Percentiles rank a stretch among this genome's conserved stretches.
Conservation (phyloP, 2,888 invertebrate genomes). For the Drosophila koepferae region DNA sequence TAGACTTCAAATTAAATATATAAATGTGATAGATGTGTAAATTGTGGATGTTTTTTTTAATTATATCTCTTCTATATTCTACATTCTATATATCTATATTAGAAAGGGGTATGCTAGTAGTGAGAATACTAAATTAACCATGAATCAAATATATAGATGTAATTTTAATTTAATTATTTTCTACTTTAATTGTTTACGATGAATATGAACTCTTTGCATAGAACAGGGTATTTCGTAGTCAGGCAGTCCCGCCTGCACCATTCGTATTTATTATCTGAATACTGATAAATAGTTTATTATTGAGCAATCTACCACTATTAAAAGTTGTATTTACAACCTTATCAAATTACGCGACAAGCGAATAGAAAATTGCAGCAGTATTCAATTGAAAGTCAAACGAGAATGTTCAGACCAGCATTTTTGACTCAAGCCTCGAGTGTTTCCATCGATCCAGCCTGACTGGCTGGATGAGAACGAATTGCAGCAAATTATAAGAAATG, state of each 20-base stretch:
- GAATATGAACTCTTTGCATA: background rate
- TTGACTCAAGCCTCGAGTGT: conserved; percentile 46
- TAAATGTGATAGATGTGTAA: conserved; percentile 32
- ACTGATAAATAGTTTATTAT: conserved; percentile 10
- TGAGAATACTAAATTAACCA: background rate
- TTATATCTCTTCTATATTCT: background rate
- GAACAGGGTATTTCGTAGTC: background rate
- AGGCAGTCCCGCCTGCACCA: background rate
- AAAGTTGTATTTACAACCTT: conserved; percentile 1
- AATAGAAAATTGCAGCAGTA: conserved; percentile 26
- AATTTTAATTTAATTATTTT: background rate
- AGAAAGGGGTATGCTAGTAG: no score
- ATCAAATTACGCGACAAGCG: conserved; percentile 7
- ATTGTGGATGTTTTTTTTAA: background rate
- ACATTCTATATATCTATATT: no score
- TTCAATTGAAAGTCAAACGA: conserved; percentile 15
- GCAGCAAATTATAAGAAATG: conserved; percentile 21
- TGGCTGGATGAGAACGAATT: conserved; percentile 53
- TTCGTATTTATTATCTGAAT: background rate
- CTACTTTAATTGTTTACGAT: no score
- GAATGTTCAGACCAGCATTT: conserved; percentile 43
- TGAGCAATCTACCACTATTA: background rate
- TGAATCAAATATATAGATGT: background rate
- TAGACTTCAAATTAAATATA: conserved; percentile 22
- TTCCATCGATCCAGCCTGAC: conserved; percentile 11